phyloP scores from a whole-genome alignment of 1,140 invertebrate genomes.

The Bombus turneri region DNA sequence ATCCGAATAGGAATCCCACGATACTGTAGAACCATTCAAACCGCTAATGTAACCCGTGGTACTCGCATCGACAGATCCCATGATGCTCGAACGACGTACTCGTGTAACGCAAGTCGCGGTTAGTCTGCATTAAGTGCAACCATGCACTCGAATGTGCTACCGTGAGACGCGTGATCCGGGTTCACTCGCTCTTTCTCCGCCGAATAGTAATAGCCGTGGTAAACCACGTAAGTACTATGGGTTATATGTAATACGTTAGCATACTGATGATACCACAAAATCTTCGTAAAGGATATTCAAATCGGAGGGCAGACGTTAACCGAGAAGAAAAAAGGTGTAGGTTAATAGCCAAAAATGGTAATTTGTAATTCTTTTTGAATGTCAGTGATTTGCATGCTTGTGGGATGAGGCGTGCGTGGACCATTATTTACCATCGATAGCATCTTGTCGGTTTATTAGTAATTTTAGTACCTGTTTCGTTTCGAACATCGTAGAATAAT shows the following conservation, averaged over 20 bases:
- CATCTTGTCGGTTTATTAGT: too few relatives aligned
- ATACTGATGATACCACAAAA: slow-evolving; percentile 40
- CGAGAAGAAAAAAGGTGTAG: not conserved
- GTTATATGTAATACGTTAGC: not conserved
- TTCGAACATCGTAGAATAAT: too few relatives aligned
- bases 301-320: not conserved
- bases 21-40: not conserved
- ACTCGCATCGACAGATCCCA: not conserved
- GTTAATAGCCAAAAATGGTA: slow-evolving; percentile 19
- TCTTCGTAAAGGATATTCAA: slow-evolving; percentile 28
- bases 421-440: not conserved
- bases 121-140: slow-evolving; percentile 4
- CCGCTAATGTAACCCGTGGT: not conserved
- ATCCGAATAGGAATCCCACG: not conserved
- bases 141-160: not conserved
- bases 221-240: slow-evolving; percentile 10
- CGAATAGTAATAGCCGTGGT: slow-evolving; percentile 48
- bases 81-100: not conserved
- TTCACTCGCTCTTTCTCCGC: slow-evolving; percentile 3
- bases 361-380: slow-evolving; percentile 37
- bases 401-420: too few relatives aligned
- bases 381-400: too few relatives aligned
- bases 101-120: slow-evolving; percentile 16
- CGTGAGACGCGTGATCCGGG: slow-evolving; percentile 15
- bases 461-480: too few relatives aligned